Percentiles rank a stretch among this genome's conserved stretches.
These are phyloP conservation scores for Serrognathus titanus DNA, from an alignment of 2,888 invertebrate genomes.

Conservation along the genomic window DNA sequence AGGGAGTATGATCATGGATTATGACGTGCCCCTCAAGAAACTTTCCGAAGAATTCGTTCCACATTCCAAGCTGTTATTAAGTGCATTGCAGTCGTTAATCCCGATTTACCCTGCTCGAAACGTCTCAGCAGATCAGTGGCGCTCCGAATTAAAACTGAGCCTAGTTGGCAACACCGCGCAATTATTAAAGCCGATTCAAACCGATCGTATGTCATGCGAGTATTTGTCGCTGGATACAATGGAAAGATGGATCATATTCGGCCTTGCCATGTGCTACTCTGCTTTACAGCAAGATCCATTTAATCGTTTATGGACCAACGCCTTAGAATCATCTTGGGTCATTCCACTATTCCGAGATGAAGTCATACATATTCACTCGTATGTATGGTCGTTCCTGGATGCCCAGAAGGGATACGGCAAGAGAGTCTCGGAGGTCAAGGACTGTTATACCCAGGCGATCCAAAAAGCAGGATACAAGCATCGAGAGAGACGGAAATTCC, in stretches of 20 bases:
- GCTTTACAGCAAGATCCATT: slow-evolving; percentile 77
- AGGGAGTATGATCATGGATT: slow-evolving; percentile 97
- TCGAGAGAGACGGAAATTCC: slow-evolving; percentile 91
- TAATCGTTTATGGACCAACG: slow-evolving; percentile 86
- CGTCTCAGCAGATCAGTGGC: slow-evolving; percentile 90
- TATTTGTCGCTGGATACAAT: slow-evolving; percentile 91
- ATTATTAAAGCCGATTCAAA: slow-evolving; percentile 89
- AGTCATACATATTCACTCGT: slow-evolving; percentile 92
- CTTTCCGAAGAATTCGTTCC: slow-evolving; percentile 95
- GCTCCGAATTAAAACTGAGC: slow-evolving; percentile 88
- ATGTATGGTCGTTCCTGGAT: slow-evolving; percentile 90
- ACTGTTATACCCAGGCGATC: slow-evolving; percentile 85
- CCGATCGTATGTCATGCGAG: slow-evolving; percentile 97
- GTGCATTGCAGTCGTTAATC: slow-evolving; percentile 84
- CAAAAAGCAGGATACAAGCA: slow-evolving; percentile 90
- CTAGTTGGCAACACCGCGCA: slow-evolving; percentile 93
- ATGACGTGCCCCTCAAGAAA: slow-evolving; percentile 92
- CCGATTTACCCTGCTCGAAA: slow-evolving; percentile 87
- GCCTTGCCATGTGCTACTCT: slow-evolving; percentile 86
- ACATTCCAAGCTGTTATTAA: slow-evolving; percentile 81
- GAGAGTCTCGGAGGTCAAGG: slow-evolving; percentile 92
- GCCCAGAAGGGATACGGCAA: slow-evolving; percentile 92
- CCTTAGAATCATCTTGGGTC: slow-evolving; percentile 92
- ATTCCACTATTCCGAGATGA: slow-evolving; percentile 94
- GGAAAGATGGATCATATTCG: slow-evolving; percentile 97